Evolutionary conservation across 2,797 vertebrate species (phyloP).

Genomic region (Chanos chanos): DNA sequence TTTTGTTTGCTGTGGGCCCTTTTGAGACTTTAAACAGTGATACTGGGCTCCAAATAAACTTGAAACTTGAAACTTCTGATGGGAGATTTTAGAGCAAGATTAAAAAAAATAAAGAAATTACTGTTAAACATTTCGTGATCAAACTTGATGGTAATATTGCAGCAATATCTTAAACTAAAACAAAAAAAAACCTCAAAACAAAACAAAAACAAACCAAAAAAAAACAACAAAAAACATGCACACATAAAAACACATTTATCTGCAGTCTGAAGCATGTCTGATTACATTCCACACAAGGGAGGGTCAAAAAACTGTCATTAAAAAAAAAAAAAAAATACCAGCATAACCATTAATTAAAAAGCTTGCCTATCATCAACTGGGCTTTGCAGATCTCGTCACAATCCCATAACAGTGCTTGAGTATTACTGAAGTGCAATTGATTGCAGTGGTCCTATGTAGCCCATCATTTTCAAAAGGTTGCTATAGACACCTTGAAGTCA

Average conservation of each 20-base stretch:
- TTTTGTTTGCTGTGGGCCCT: too few species aligned
- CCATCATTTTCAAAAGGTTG: conserved; percentile 18
- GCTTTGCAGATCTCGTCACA: conserved; percentile 44
- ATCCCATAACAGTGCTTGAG: conserved; percentile 55
- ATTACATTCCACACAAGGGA: not conserved
- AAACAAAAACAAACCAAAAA: not conserved
- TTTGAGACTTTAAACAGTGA: too few species aligned
- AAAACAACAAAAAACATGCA: not conserved
- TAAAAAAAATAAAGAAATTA: not conserved
- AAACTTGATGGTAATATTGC: not conserved
- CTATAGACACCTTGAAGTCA: conserved; percentile 2
- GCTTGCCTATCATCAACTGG: conserved; percentile 1
- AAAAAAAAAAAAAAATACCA: not conserved
- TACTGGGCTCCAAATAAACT: too few species aligned
- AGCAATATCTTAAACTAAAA: too few species aligned
- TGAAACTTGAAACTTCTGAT: too few species aligned
- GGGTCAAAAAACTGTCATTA: not conserved
- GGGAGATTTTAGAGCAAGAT: too few species aligned
- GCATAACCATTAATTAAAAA: too few species aligned
- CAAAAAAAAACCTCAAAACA: not conserved
- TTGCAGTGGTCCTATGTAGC: conserved; percentile 39
- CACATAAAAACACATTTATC: not conserved
- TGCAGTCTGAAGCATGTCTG: not conserved
- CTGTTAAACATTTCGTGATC: too few species aligned
- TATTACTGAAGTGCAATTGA: conserved; percentile 31